Evolutionary conservation across 2,888 invertebrate species (phyloP).

Genomic region (Drosophila merina): DNA sequence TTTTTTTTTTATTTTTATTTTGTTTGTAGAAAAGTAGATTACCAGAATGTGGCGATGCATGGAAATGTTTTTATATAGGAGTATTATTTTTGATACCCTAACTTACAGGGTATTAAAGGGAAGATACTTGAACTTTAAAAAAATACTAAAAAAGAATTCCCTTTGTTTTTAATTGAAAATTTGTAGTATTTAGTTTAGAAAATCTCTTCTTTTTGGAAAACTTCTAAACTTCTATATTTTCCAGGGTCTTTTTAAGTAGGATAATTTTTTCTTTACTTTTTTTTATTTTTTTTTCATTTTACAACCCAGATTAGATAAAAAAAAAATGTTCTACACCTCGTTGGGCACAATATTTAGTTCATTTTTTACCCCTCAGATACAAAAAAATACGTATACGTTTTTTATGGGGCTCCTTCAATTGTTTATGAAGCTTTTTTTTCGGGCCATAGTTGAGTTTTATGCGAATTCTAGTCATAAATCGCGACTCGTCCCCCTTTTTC

Average conservation of each 20-base stretch:
- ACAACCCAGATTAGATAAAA: constrained; percentile 64
- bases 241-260: too few relatives aligned
- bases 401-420: constrained; percentile 45
- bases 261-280: not conserved
- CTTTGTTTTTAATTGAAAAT: too few relatives aligned
- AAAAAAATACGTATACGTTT: constrained; percentile 6
- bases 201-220: too few relatives aligned
- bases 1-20: not conserved
- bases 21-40: constrained; percentile 14
- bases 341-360: not conserved
- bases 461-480: constrained; percentile 61
- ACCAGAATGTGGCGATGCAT: constrained; percentile 26
- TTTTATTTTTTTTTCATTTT: constrained; percentile 27
- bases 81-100: not conserved
- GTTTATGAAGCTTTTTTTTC: constrained; percentile 56
- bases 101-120: not conserved
- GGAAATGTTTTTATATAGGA: constrained; percentile 10
- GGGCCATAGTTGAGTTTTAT: constrained; percentile 55
- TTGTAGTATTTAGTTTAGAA: too few relatives aligned
- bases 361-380: not conserved
- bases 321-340: constrained; percentile 1
- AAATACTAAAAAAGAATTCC: too few relatives aligned
- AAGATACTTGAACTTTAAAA: not conserved
- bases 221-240: too few relatives aligned
- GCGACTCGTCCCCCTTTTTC: constrained; percentile 40